Conservation (phyloP, 1,140 invertebrate genomes). For the Heliconius nattereri region DNA sequence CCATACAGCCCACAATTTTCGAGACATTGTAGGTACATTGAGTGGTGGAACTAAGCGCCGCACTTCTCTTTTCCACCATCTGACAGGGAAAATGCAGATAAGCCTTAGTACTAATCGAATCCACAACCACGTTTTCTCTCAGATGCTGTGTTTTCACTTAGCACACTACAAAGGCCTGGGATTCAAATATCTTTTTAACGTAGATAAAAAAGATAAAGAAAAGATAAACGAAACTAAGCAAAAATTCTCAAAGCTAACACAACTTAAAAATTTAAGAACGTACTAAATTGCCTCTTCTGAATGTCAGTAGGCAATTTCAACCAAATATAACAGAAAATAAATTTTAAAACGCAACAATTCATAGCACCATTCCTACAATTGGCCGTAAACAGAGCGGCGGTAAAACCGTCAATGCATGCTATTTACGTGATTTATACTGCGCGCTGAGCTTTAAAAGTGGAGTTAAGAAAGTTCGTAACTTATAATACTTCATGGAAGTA, state of each 20-base stretch:
- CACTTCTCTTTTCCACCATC: too few relatives aligned
- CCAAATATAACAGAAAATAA: conserved; percentile 7
- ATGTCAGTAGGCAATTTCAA: neutral
- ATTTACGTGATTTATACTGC: conserved; percentile 53
- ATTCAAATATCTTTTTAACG: neutral
- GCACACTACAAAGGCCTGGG: too few relatives aligned
- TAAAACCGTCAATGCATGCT: conserved; percentile 47
- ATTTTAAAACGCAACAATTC: conserved; percentile 5
- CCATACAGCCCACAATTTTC: too few relatives aligned
- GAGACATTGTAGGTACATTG: too few relatives aligned
- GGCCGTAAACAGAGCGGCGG: conserved; percentile 20
- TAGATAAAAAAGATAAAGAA: neutral
- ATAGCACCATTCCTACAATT: conserved; percentile 27
- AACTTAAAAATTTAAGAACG: neutral
- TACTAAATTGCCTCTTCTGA: neutral
- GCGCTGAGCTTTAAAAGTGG: conserved; percentile 35
- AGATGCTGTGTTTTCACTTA: too few relatives aligned
- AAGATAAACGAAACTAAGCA: neutral
- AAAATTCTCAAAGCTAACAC: neutral
- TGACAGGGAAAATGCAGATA: too few relatives aligned
- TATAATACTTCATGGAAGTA: conserved; percentile 34
- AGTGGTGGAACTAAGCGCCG: too few relatives aligned
- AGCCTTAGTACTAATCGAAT: too few relatives aligned
- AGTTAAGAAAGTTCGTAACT: conserved; percentile 39
- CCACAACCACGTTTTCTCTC: too few relatives aligned